These are phyloP conservation scores for Aurelia sp. DNA, from an alignment of 30 jellyfish, hydroid and myxozoan genomes.

Conservation along the genomic window DNA sequence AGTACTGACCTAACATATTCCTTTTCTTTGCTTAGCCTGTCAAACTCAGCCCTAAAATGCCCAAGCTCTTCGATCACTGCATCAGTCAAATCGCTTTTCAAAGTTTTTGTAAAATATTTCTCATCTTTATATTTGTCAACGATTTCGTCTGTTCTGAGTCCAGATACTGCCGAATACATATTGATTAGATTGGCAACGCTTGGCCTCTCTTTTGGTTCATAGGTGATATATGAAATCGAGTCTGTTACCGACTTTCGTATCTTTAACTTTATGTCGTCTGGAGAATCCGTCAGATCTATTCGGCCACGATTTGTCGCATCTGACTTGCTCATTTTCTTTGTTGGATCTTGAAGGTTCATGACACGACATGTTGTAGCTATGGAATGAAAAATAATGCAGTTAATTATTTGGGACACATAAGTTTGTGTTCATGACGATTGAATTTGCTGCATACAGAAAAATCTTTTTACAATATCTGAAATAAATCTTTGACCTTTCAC, in stretches of 20 bases:
- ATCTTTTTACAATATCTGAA: too few relatives aligned
- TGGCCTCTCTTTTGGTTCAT: conserved; percentile 72
- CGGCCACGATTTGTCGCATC: conserved; percentile 69
- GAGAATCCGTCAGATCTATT: conserved; percentile 77
- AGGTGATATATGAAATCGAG: conserved; percentile 65
- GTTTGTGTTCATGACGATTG: too few relatives aligned
- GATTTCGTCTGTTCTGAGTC: conserved; percentile 20
- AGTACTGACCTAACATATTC: conserved; percentile 58
- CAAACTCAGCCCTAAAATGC: conserved; percentile 55
- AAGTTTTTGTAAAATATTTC: conserved; percentile 62
- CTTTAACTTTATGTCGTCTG: conserved; percentile 53
- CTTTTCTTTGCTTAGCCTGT: conserved; percentile 37
- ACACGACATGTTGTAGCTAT: conserved; percentile 70
- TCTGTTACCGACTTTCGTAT: conserved; percentile 90
- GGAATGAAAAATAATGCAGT: neutral
- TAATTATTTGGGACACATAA: neutral
- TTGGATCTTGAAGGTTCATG: conserved; percentile 82
- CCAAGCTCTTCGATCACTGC: conserved; percentile 49
- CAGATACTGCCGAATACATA: conserved; percentile 56
- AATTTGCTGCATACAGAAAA: too few relatives aligned
- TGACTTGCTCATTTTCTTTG: conserved; percentile 91
- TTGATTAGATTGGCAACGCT: conserved; percentile 83
- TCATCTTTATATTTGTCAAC: conserved; percentile 37
- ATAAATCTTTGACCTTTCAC: too few relatives aligned
- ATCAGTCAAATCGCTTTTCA: conserved; percentile 76